These are phyloP conservation scores for Paratrypauchen microcephalus DNA, from an alignment of 2,797 vertebrate species.

Conservation along the genomic window DNA sequence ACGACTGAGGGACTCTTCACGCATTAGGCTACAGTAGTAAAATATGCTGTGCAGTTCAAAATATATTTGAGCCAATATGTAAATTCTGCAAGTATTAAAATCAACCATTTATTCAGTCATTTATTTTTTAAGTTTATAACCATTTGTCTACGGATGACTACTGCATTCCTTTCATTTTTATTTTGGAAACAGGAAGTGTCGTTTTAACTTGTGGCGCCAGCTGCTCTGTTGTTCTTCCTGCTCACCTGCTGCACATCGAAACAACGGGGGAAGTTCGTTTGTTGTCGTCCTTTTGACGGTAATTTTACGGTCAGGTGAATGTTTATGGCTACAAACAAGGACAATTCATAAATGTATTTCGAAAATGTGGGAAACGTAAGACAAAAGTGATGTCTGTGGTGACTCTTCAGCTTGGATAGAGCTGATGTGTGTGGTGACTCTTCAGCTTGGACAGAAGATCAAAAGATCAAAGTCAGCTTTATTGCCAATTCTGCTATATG, in stretches of 20 bases:
- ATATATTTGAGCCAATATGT: too few species aligned
- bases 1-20: too few species aligned
- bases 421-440: too few species aligned
- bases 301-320: not conserved
- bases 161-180: constrained; percentile 25
- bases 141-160: too few species aligned
- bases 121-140: too few species aligned
- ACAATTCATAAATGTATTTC: not conserved
- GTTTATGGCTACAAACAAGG: not conserved
- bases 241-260: not conserved
- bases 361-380: constrained; percentile 33
- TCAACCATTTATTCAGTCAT: too few species aligned
- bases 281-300: not conserved
- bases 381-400: constrained; percentile 81
- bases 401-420: constrained; percentile 94
- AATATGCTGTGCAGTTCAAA: too few species aligned
- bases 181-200: constrained; percentile 46
- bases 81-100: too few species aligned
- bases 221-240: not conserved
- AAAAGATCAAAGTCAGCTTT: too few species aligned
- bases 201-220: constrained; percentile 13
- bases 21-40: not conserved
- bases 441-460: constrained; percentile 96
- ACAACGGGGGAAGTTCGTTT: not conserved
- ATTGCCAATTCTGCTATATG: too few species aligned